These are phyloP conservation scores for Mesocentrotus franciscanus DNA, from an alignment of 53 echinoderm and acorn worm species.

Conservation along the genomic window DNA sequence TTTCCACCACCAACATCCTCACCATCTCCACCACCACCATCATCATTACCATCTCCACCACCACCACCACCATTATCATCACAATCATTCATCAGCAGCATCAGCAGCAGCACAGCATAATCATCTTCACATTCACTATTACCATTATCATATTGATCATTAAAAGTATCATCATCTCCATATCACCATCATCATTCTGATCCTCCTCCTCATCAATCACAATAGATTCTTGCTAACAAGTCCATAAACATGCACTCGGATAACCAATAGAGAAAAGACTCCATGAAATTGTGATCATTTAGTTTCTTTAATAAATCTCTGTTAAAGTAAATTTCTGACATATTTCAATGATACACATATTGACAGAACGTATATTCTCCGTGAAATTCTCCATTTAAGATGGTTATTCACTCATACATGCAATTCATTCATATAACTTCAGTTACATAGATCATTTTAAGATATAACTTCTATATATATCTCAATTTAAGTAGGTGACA, in stretches of 20 bases:
- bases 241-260: not conserved
- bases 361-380: not conserved
- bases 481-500: not conserved
- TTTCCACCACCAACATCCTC: not conserved
- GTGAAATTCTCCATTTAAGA: not conserved
- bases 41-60: not conserved
- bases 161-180: too few species aligned
- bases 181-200: too few species aligned
- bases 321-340: constrained; percentile 41
- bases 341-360: constrained; percentile 22
- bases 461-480: not conserved
- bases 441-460: not conserved
- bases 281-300: not conserved
- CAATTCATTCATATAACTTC: not conserved
- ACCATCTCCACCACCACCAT: not conserved
- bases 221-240: too few species aligned
- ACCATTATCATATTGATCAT: not conserved
- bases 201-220: too few species aligned
- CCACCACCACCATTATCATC: too few species aligned
- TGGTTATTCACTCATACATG: not conserved
- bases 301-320: constrained; percentile 36
- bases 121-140: too few species aligned
- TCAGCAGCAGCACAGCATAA: too few species aligned
- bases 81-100: too few species aligned
- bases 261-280: not conserved